Evolutionary conservation across 1,140 invertebrate species (phyloP).

Genomic region (Lordiphosa collinella): DNA sequence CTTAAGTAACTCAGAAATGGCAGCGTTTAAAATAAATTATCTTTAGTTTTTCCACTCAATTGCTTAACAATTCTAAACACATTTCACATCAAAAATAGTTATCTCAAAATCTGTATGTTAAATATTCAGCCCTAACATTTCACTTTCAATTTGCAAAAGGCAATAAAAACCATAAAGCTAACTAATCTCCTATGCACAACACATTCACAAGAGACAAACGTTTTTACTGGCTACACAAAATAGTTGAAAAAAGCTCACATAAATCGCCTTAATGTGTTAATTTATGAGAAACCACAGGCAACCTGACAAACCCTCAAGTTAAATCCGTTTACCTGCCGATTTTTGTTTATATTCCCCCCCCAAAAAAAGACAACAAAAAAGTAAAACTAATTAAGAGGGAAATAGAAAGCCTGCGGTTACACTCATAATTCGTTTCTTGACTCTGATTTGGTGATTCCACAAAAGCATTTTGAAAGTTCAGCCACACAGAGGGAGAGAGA

Average conservation of each 20-base stretch:
- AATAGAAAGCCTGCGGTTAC: slow-evolving; percentile 61
- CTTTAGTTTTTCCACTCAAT: not conserved
- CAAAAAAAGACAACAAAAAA: slow-evolving; percentile 32
- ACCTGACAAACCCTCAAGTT: slow-evolving; percentile 20
- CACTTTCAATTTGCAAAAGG: slow-evolving; percentile 41
- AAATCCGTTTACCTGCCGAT: slow-evolving; percentile 65
- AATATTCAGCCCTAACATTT: slow-evolving; percentile 24
- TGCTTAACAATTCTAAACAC: slow-evolving; percentile 50
- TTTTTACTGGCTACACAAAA: slow-evolving; percentile 22
- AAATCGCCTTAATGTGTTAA: slow-evolving; percentile 42
- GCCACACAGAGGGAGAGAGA: not conserved
- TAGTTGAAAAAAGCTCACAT: slow-evolving; percentile 17
- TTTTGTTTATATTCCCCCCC: slow-evolving; percentile 3
- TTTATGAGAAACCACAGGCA: slow-evolving; percentile 50
- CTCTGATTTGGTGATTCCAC: slow-evolving; percentile 22
- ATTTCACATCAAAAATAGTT: slow-evolving; percentile 7
- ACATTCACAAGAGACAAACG: slow-evolving; percentile 33
- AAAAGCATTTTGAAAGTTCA: slow-evolving; percentile 15
- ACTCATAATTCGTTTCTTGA: slow-evolving; percentile 34
- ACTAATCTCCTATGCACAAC: slow-evolving; percentile 48
- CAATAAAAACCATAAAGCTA: not conserved
- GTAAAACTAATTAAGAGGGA: slow-evolving; percentile 68
- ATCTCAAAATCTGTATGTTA: slow-evolving; percentile 31
- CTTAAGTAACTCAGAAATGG: too few relatives aligned
- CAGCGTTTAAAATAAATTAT: too few relatives aligned